These are phyloP conservation scores for Carcina quercana DNA, from an alignment of 2,888 invertebrate species.

Conservation along the genomic window DNA sequence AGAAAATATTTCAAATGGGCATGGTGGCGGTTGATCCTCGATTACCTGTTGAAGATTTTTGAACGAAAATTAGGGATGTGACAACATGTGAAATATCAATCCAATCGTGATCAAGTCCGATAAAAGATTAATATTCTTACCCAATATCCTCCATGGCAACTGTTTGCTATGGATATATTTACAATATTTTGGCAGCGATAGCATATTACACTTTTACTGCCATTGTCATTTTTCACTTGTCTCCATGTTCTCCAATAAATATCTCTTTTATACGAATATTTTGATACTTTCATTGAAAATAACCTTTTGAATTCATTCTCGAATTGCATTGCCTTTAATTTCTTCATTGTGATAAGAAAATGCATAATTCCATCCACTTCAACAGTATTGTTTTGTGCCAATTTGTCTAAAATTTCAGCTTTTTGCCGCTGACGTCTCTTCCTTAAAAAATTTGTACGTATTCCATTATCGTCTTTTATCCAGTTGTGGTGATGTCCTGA, in stretches of 20 bases:
- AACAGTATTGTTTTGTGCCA: slow-evolving; percentile 22
- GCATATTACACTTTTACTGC: slow-evolving; percentile 23
- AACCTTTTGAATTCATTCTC: slow-evolving; percentile 35
- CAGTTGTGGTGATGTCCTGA: not conserved
- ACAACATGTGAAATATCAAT: not conserved
- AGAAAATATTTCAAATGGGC: slow-evolving; percentile 43
- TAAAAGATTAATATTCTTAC: slow-evolving; percentile 20
- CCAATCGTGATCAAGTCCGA: not conserved
- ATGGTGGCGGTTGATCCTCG: slow-evolving; percentile 36
- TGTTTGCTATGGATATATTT: slow-evolving; percentile 22
- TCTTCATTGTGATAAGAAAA: slow-evolving; percentile 14
- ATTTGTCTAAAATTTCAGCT: slow-evolving; percentile 11
- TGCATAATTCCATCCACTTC: slow-evolving; percentile 32
- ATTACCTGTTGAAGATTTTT: slow-evolving; percentile 31
- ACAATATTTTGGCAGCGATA: slow-evolving; percentile 36
- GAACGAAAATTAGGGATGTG: slow-evolving; percentile 1
- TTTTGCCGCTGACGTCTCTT: slow-evolving; percentile 19
- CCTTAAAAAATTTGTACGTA: slow-evolving; percentile 23
- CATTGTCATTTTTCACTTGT: slow-evolving; percentile 22
- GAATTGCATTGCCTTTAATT: slow-evolving; percentile 11
- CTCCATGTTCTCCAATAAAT: slow-evolving; percentile 50
- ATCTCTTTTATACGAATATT: slow-evolving; percentile 41
- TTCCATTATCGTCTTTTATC: not conserved
- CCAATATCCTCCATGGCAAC: slow-evolving; percentile 36
- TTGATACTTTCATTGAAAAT: slow-evolving; percentile 36